Evolutionary conservation across 2,797 vertebrate genomes (phyloP).

Genomic region (Rachycentron canadum): DNA sequence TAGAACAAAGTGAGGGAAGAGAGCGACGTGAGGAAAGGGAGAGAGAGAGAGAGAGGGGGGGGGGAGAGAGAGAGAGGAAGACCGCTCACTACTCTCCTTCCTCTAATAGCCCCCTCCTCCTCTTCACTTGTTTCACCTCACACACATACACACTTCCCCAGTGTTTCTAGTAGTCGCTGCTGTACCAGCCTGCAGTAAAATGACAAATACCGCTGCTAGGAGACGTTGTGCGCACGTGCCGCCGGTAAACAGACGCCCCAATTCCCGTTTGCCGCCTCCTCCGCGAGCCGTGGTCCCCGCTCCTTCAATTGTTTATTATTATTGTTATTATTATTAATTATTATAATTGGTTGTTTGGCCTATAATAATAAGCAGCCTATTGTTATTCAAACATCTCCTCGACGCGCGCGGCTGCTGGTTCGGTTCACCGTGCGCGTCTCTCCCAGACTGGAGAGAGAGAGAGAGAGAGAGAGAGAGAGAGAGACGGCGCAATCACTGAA

Average conservation of each 20-base stretch:
- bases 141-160: slow-evolving; percentile 57
- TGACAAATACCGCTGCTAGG: slow-evolving; percentile 73
- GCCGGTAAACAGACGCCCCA: slow-evolving; percentile 86
- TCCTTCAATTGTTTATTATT: slow-evolving; percentile 34
- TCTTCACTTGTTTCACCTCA: slow-evolving; percentile 75
- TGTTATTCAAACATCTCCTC: slow-evolving; percentile 10
- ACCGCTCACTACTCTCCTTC: slow-evolving; percentile 84
- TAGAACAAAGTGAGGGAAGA: slow-evolving; percentile 85
- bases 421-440: slow-evolving; percentile 29
- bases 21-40: slow-evolving; percentile 78
- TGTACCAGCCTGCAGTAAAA: slow-evolving; percentile 84
- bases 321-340: slow-evolving; percentile 1
- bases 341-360: slow-evolving; percentile 4
- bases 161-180: slow-evolving; percentile 75
- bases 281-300: slow-evolving; percentile 45
- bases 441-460: slow-evolving; percentile 15
- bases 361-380: no score
- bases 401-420: slow-evolving; percentile 17
- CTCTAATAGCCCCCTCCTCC: slow-evolving; percentile 81
- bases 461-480: no score
- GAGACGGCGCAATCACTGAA: slow-evolving; percentile 31
- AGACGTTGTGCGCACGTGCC: slow-evolving; percentile 84
- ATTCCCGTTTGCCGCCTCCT: slow-evolving; percentile 54
- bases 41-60: slow-evolving; percentile 57
- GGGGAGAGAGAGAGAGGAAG: slow-evolving; percentile 71